Percentiles rank a stretch among this genome's conserved stretches.
These are phyloP conservation scores for roundworm (Caenorhabditis elegans) DNA, from an alignment of 1,140 invertebrate species.

Conservation along the genomic window WBcel235 BX284604.4:8276501-8277000, in stretches of 20 bases:
- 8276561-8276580: not conserved
- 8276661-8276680: slow-evolving; percentile 4
- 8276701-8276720: no score
- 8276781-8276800: no score
- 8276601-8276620: not conserved
- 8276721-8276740: no score
- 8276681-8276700: no score
- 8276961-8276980: not conserved
- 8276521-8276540: slow-evolving; percentile 6
- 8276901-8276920: no score
- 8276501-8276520: slow-evolving; percentile 1
- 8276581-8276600: not conserved
- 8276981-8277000: not conserved
- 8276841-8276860: no score
- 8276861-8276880: no score
- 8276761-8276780: no score
- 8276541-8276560: not conserved
- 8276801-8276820: no score
- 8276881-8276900: no score
- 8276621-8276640: not conserved
- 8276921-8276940: not conserved
- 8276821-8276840: no score
- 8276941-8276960: not conserved
- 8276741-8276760: no score
- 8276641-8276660: not conserved